phyloP scores from a whole-genome alignment of 2,888 invertebrate species.

The Strigamia transsilvanica region DNA sequence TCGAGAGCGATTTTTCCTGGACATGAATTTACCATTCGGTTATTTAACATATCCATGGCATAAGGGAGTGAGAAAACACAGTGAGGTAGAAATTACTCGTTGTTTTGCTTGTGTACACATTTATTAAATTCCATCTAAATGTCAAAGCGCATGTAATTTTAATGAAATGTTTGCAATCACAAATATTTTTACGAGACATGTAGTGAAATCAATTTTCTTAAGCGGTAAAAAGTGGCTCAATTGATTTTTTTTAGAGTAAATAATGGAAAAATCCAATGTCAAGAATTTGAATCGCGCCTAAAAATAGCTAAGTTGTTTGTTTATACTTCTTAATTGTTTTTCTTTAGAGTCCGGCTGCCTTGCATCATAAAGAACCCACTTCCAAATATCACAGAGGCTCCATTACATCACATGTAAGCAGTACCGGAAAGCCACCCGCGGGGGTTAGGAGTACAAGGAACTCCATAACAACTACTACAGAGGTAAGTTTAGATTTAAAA shows the following conservation, averaged over 20 bases:
- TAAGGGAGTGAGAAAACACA: conserved; percentile 22
- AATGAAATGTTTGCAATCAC: not conserved
- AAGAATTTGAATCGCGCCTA: not conserved
- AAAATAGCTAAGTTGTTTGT: conserved; percentile 21
- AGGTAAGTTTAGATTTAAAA: not conserved
- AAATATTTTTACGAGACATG: not conserved
- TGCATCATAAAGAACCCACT: conserved; percentile 55
- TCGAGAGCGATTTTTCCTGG: conserved; percentile 3
- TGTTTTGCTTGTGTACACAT: not conserved
- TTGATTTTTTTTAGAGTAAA: not conserved
- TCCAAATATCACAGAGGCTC: conserved; percentile 54
- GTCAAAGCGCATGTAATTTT: conserved; percentile 7
- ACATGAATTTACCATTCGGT: conserved; percentile 42
- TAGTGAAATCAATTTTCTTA: too few relatives aligned
- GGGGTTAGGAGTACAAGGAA: conserved; percentile 34
- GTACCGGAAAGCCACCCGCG: conserved; percentile 48
- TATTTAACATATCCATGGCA: conserved; percentile 46
- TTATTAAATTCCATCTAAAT: not conserved
- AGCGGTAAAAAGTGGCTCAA: too few relatives aligned
- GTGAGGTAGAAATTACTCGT: conserved; percentile 7
- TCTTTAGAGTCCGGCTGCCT: conserved; percentile 55
- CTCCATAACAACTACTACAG: conserved; percentile 11
- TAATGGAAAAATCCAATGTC: conserved; percentile 21
- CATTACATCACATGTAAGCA: conserved; percentile 49
- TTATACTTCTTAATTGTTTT: conserved; percentile 50